Evolutionary conservation across 2,113 vertebrate genomes (phyloP), one percentile per base, ranked within the genome.

Genomic region (Centrocercus urophasianus): DNA sequence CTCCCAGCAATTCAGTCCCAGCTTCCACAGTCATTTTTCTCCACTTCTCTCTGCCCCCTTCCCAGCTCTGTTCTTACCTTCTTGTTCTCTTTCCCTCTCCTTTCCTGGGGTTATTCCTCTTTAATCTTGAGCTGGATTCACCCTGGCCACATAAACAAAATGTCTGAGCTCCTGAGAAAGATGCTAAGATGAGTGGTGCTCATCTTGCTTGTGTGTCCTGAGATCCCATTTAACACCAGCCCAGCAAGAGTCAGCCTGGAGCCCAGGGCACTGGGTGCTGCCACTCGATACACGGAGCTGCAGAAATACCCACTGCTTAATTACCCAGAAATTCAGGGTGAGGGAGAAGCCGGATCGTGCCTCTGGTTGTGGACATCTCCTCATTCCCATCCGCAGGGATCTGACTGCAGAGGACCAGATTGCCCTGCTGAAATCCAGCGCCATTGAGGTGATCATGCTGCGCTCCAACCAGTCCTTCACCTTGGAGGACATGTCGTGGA

Each of bases 361-460:
- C 25, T 11, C 2, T 1, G 4, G n/a, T 22, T 32, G 0, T 9
- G 4, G 57, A 32, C 17, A 2, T 60, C 56, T 1, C 11, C 67
- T 60, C 8, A 14, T 18, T 38, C 8, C 56, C 36, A 14, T 9
- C 8, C 28, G 11, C 77, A 99, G 99, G 95, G 98, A 99, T 43
- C 98, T 99, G 93, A 98, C 97, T 8, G 98, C 99, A 0, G 99
- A 99, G 54, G 99, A 99, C 95, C 99, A 99, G 98, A 99, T 99
- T 1, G 98, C 99, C n/a, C 97, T 99, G 95, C 97, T 99, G 30
- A 99, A 99, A 94, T 99, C 99, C 69, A 99, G 99, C 5, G 99
- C 98, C 96, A 99, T 99, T 3, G 99, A 99, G 97, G 99, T 99
- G 92, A 99, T 99, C 96, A 99, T 99, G 99, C 97, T 99, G 77